Conservation (phyloP, 2,888 invertebrate species). For the Caenorhabditis wallacei region DNA sequence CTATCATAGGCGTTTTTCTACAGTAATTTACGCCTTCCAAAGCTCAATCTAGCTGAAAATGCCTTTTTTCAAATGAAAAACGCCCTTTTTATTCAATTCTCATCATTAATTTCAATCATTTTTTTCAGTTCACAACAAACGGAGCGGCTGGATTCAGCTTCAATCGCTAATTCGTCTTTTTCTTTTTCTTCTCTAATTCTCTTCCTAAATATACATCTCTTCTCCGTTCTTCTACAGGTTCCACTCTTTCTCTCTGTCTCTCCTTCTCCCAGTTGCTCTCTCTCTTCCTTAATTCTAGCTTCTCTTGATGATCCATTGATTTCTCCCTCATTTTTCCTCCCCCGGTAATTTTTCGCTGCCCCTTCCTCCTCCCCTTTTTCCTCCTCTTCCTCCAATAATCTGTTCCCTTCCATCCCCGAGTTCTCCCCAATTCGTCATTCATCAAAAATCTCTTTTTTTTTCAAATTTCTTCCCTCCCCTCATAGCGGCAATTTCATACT, state of each 20-base stretch:
- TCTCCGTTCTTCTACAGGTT: slow-evolving; percentile 39
- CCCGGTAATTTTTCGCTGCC: too few relatives aligned
- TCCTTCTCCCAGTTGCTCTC: slow-evolving; percentile 14
- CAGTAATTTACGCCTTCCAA: too few relatives aligned
- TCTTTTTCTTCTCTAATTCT: slow-evolving; percentile 10
- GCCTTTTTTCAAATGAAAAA: too few relatives aligned
- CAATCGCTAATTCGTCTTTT: slow-evolving; percentile 45
- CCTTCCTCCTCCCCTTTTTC: neutral
- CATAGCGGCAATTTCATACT: slow-evolving; percentile 13
- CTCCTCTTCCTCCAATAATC: neutral
- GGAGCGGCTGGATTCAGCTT: slow-evolving; percentile 52
- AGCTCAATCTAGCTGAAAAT: too few relatives aligned
- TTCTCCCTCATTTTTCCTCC: too few relatives aligned
- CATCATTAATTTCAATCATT: neutral
- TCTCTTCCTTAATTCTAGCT: neutral
- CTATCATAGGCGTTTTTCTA: too few relatives aligned
- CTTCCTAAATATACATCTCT: slow-evolving; percentile 7
- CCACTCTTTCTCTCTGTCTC: slow-evolving; percentile 32
- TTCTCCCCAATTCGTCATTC: neutral
- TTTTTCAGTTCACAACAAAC: slow-evolving; percentile 42
- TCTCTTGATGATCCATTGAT: too few relatives aligned
- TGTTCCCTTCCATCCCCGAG: too few relatives aligned
- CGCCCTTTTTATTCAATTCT: too few relatives aligned
- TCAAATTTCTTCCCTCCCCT: neutral
- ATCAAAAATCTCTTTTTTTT: neutral